Base-by-base conservation (phyloP, 2,888 invertebrate genomes). In the Cataglyphis rosenhaueri region DNA sequence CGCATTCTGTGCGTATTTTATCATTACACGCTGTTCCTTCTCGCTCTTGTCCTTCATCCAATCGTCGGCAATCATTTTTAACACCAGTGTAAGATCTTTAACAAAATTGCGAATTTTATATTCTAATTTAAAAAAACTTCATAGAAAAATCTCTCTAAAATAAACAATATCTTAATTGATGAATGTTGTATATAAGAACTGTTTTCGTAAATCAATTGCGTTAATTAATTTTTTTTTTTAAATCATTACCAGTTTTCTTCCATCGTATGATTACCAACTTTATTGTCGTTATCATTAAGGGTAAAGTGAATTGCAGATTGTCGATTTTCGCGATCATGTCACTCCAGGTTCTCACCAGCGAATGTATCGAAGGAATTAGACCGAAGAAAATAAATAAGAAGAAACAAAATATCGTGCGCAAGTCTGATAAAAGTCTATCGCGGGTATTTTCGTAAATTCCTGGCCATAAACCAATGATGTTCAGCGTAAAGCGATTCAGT, bases 401-500 rank as follows among this genome's bases (percentile, higher is more conserved):
- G 0, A 86, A n/a, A 15, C 61, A 64, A 12, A 66, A 71, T 2
- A 75, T 35, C 12, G 68, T 57, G 18, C 76, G 81, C 3, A 84
- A 35, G 32, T 73, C 83, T 4, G 73, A 74, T 21, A 83, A 29
- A 5, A 38, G 55, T 65, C 61, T 66, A 0, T 78, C 74, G 41
- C 32, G 75, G 5, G n/a, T 8, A 59, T 68, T 48, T 66, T 38
- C 10, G 44, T 55, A 18, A 25, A 41, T 35, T 38, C 71, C 61
- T 1, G 81, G 82, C 81, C 83, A 86, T 25, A 87, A n/a, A 3
- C 87, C 87, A 18, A 81, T 65, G n/a, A 78, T 52, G 71, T 81
- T 83, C 12, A 87, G 59, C 6, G 61, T 48, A n/a, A 84, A 52
- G 57, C 84, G 44, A 52, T 84, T 84, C n/a, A 55, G 52, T 6